Conservation (phyloP, 1,140 invertebrate species). For the Drosophila sechellia region DNA sequence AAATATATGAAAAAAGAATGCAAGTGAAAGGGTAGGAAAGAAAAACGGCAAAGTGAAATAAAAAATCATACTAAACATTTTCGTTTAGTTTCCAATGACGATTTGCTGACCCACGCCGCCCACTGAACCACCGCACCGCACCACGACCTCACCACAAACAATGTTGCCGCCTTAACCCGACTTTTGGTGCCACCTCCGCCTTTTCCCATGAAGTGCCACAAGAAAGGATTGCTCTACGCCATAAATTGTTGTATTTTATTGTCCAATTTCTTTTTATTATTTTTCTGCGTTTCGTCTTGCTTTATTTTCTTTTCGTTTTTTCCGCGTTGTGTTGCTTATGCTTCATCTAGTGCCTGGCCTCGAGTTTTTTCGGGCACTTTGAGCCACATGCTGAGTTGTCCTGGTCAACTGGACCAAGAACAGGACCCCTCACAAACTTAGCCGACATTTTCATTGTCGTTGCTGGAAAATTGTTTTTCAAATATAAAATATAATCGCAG, state of each 20-base stretch:
- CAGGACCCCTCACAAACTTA: constrained; percentile 43
- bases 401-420: constrained; percentile 51
- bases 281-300: constrained; percentile 69
- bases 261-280: constrained; percentile 83
- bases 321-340: constrained; percentile 71
- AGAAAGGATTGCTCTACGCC: constrained; percentile 78
- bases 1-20: constrained; percentile 60
- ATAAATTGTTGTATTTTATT: constrained; percentile 83
- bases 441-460: constrained; percentile 66
- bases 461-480: constrained; percentile 70
- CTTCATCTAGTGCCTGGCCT: constrained; percentile 74
- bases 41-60: constrained; percentile 42
- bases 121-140: constrained; percentile 8
- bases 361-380: constrained; percentile 56
- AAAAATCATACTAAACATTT: constrained; percentile 79
- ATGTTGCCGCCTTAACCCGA: constrained; percentile 66
- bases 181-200: constrained; percentile 57
- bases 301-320: constrained; percentile 56
- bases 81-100: constrained; percentile 81
- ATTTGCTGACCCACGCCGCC: constrained; percentile 53
- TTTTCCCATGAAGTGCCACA: constrained; percentile 57
- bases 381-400: constrained; percentile 71
- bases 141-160: constrained; percentile 49
- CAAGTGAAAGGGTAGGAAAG: constrained; percentile 22
- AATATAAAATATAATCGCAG: constrained; percentile 59